phyloP scores from a whole-genome alignment of 2,888 invertebrate species.

The Volucella inanis region DNA sequence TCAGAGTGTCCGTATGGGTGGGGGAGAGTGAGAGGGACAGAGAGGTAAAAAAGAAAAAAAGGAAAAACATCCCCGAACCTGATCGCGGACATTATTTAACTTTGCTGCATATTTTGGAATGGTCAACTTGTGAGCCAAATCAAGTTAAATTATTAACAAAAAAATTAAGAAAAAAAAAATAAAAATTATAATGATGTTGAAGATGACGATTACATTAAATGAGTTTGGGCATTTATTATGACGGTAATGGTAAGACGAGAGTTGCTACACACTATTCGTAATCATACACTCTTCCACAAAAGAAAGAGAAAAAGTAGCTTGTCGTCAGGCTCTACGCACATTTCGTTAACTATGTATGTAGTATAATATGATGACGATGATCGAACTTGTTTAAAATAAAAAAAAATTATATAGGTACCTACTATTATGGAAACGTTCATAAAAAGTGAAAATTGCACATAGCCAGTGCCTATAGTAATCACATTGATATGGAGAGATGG shows the following conservation, averaged over 20 bases:
- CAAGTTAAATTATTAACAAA: constrained; percentile 68
- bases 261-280: background rate
- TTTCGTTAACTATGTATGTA: constrained; percentile 66
- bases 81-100: constrained; percentile 50
- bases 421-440: constrained; percentile 75
- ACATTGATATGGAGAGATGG: constrained; percentile 63
- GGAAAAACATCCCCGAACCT: constrained; percentile 16
- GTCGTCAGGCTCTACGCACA: constrained; percentile 45
- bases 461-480: constrained; percentile 66
- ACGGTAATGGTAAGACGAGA: constrained; percentile 59
- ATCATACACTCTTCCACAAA: background rate
- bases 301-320: constrained; percentile 39
- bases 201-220: constrained; percentile 73
- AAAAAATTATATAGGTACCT: constrained; percentile 53
- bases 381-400: constrained; percentile 66
- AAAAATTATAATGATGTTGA: constrained; percentile 65
- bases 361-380: constrained; percentile 66
- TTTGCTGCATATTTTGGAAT: constrained; percentile 40
- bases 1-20: background rate
- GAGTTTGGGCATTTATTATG: constrained; percentile 69
- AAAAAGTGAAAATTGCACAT: constrained; percentile 75
- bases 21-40: background rate
- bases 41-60: background rate
- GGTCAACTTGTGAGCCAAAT: constrained; percentile 12
- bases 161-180: constrained; percentile 45